These are phyloP conservation scores for Blastobasis lacticolella DNA, from an alignment of 2,888 invertebrate genomes.

Conservation along the genomic window DNA sequence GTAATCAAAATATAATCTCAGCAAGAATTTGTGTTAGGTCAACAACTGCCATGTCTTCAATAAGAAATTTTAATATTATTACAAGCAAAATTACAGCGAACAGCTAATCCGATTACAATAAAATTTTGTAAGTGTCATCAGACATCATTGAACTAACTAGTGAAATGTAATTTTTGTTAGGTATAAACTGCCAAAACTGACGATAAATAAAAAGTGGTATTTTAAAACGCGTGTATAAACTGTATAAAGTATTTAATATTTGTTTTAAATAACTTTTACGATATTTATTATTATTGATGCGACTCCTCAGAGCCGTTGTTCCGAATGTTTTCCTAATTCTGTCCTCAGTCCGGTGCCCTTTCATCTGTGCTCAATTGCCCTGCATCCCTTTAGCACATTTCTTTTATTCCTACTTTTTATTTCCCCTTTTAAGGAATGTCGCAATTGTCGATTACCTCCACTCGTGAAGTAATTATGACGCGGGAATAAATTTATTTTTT, in stretches of 20 bases:
- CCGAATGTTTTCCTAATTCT: slow-evolving; percentile 57
- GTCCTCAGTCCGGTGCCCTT: slow-evolving; percentile 54
- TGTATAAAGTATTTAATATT: not conserved
- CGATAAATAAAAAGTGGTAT: too few species aligned
- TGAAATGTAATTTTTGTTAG: too few species aligned
- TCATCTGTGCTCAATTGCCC: slow-evolving; percentile 63
- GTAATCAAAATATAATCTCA: too few species aligned
- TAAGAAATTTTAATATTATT: too few species aligned
- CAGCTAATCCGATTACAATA: too few species aligned
- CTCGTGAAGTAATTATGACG: slow-evolving; percentile 46
- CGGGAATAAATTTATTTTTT: slow-evolving; percentile 38
- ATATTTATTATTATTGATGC: slow-evolving; percentile 5
- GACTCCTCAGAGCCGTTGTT: slow-evolving; percentile 24
- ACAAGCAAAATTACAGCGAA: too few species aligned
- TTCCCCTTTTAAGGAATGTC: slow-evolving; percentile 49
- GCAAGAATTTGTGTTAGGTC: too few species aligned
- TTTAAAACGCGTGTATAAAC: too few species aligned
- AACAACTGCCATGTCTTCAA: too few species aligned
- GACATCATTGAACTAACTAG: too few species aligned
- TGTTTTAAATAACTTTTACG: not conserved
- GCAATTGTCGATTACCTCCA: slow-evolving; percentile 33
- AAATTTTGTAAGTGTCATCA: too few species aligned
- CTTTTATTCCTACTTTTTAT: slow-evolving; percentile 58
- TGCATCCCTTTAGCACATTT: slow-evolving; percentile 63
- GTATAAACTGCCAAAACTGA: too few species aligned